phyloP scores from a whole-genome alignment of 2,113 vertebrate genomes.

The Indicator maculatus region DNA sequence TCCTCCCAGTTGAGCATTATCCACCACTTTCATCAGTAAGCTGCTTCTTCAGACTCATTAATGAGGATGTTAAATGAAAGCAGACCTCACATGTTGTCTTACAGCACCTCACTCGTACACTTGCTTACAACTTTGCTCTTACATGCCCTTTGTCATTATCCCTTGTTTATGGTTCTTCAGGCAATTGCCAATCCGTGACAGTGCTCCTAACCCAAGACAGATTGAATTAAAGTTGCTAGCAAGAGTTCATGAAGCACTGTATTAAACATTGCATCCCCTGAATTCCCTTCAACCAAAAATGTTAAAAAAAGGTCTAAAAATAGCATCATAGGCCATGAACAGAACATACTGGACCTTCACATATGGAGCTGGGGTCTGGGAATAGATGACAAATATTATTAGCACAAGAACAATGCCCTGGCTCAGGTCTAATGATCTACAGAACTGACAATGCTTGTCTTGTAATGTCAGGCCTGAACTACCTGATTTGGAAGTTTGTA shows the following conservation, averaged over 20 bases:
- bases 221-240: conserved; percentile 65
- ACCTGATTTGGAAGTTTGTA: neutral
- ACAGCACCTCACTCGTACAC: neutral
- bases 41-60: conserved; percentile 23
- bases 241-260: conserved; percentile 6
- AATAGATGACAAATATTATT: neutral
- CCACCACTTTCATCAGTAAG: conserved; percentile 2
- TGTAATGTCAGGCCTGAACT: neutral
- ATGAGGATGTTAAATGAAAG: conserved; percentile 54
- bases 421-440: neutral
- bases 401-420: neutral
- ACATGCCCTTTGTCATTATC: conserved; percentile 51
- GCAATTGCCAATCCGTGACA: conserved; percentile 56
- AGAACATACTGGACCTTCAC: neutral
- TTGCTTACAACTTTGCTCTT: conserved; percentile 47
- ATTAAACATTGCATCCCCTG: conserved; percentile 24
- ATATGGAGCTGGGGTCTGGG: neutral
- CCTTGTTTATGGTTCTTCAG: conserved; percentile 67
- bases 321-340: neutral
- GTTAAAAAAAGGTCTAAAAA: conserved; percentile 45
- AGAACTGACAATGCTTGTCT: neutral
- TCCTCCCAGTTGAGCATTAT: conserved; percentile 4
- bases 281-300: conserved; percentile 33
- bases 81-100: neutral
- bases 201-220: conserved; percentile 45